A percentile compares a stretch with the other conserved stretches of the same genome.
These are phyloP conservation scores for Tyto alba DNA, from an alignment of 2,113 vertebrate species.

Conservation along the genomic window DNA sequence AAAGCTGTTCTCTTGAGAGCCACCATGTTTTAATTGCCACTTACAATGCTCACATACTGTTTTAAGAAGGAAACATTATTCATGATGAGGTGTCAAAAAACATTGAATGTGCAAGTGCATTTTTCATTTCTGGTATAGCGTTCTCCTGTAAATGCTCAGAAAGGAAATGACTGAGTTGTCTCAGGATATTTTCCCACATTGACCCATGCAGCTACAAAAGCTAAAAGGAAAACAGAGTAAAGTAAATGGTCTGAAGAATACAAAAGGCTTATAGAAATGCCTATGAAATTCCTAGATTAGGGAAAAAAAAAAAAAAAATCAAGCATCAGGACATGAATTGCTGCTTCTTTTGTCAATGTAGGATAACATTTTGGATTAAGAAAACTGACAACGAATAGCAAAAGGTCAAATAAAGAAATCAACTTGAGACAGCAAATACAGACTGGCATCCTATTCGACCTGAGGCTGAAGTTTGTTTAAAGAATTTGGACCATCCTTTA, in stretches of 20 bases:
- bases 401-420: conserved; percentile 58
- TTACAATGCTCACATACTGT: neutral
- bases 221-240: neutral
- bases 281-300: neutral
- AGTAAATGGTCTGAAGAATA: neutral
- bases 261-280: neutral
- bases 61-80: neutral
- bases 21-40: neutral
- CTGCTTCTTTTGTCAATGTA: conserved; percentile 3
- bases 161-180: neutral
- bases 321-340: neutral
- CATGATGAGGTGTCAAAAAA: neutral
- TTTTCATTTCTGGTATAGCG: neutral
- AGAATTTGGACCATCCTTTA: conserved; percentile 40
- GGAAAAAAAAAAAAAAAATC: neutral
- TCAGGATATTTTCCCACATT: neutral
- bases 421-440: conserved; percentile 29
- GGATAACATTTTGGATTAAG: neutral
- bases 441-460: conserved; percentile 3
- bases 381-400: conserved; percentile 33
- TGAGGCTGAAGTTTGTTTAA: neutral
- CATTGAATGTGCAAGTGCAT: too few species aligned
- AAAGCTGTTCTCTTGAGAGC: neutral
- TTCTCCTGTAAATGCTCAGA: neutral
- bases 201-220: neutral